Conservation (phyloP, 2,797 vertebrate genomes). For the Chaunax sp. region DNA sequence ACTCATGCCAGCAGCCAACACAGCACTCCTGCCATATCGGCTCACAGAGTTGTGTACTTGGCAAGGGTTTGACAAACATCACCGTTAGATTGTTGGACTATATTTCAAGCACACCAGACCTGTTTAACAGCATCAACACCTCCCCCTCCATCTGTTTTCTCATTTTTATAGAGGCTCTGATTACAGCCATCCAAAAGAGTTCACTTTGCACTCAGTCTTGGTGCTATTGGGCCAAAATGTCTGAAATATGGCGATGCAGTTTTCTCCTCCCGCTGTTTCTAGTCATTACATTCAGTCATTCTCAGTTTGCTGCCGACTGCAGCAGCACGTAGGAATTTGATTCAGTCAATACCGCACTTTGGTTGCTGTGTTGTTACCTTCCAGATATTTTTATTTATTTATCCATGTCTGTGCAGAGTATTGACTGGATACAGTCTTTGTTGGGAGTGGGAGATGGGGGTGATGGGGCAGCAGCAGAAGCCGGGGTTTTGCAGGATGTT, state of each 20-base stretch:
- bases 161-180: conserved; percentile 25
- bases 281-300: conserved; percentile 35
- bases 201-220: conserved; percentile 8
- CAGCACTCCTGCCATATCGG: conserved; percentile 14
- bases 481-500: conserved; percentile 24
- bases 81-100: conserved; percentile 18
- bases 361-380: conserved; percentile 33
- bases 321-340: conserved; percentile 34
- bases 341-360: neutral
- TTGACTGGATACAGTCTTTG: conserved; percentile 10
- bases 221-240: conserved; percentile 29
- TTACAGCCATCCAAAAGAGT: conserved; percentile 39
- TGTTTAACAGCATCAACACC: conserved; percentile 36
- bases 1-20: conserved; percentile 20
- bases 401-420: conserved; percentile 23
- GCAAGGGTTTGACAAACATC: conserved; percentile 39
- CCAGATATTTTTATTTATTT: conserved; percentile 36
- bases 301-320: conserved; percentile 46
- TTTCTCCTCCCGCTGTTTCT: conserved; percentile 52
- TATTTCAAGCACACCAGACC: conserved; percentile 27
- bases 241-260: conserved; percentile 47
- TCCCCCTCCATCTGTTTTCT: conserved; percentile 30
- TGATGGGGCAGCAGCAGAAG: conserved; percentile 37
- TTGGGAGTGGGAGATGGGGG: conserved; percentile 23
- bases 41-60: conserved; percentile 23